A percentile compares a stretch with the other conserved stretches of the same genome.
Evolutionary conservation across 2,113 vertebrate genomes (phyloP).

Genomic region (Panthera leo): DNA sequence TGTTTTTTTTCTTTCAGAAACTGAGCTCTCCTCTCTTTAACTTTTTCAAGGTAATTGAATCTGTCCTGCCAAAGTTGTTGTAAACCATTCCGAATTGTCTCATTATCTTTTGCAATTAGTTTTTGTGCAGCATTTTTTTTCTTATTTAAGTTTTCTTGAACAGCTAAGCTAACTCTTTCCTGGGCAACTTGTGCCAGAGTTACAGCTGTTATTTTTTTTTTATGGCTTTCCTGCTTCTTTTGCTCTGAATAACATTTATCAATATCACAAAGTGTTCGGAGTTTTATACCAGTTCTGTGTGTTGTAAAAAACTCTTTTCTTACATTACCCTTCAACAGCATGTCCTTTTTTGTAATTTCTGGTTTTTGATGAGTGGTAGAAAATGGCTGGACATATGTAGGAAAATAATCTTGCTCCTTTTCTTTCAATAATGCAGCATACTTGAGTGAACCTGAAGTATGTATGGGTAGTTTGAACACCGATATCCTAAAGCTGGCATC

Average conservation of each 20-base stretch:
- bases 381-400: neutral
- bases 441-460: neutral
- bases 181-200: neutral
- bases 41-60: slow-evolving; percentile 62
- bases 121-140: slow-evolving; percentile 1
- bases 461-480: slow-evolving; percentile 57
- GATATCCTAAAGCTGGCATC: slow-evolving; percentile 65
- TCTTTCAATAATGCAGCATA: slow-evolving; percentile 45
- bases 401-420: slow-evolving; percentile 38
- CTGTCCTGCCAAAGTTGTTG: slow-evolving; percentile 32
- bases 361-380: neutral
- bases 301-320: slow-evolving; percentile 41
- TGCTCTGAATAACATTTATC: slow-evolving; percentile 72
- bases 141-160: slow-evolving; percentile 32
- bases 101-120: slow-evolving; percentile 44
- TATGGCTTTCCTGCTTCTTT: slow-evolving; percentile 42
- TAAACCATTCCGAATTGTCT: slow-evolving; percentile 33
- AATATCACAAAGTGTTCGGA: slow-evolving; percentile 64
- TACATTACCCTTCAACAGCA: neutral
- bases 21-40: slow-evolving; percentile 60
- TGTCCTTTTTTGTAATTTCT: neutral
- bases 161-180: neutral
- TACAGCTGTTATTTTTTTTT: slow-evolving; percentile 37
- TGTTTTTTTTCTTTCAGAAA: slow-evolving; percentile 75
- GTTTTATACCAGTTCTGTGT: slow-evolving; percentile 56